These are phyloP conservation scores for Branchellion lobata DNA, from an alignment of 2,888 invertebrate species.

Conservation along the genomic window DNA sequence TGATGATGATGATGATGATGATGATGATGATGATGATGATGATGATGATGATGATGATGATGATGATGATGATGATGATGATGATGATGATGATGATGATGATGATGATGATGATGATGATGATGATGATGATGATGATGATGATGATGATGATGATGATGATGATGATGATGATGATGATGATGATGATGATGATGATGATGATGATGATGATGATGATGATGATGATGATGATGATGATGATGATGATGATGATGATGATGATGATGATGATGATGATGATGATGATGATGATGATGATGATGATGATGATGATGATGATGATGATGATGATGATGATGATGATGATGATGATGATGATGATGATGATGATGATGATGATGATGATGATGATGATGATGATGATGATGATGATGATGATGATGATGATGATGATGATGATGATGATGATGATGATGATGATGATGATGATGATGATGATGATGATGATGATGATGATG, in stretches of 20 bases:
- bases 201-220: constrained; percentile 12
- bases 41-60: constrained; percentile 43
- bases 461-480: constrained; percentile 10
- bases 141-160: constrained; percentile 21
- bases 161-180: constrained; percentile 32
- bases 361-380: constrained; percentile 7
- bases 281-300: constrained; percentile 36
- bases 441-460: constrained; percentile 36
- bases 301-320: neutral
- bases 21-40: constrained; percentile 38
- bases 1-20: constrained; percentile 9
- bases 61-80: constrained; percentile 42
- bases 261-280: constrained; percentile 26
- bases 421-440: constrained; percentile 15
- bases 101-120: constrained; percentile 45
- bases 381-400: constrained; percentile 35
- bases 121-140: constrained; percentile 43
- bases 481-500: constrained; percentile 30
- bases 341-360: constrained; percentile 32
- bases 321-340: constrained; percentile 31
- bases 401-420: constrained; percentile 21
- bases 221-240: constrained; percentile 36
- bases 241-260: constrained; percentile 11
- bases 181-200: constrained; percentile 27
- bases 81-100: constrained; percentile 41